Conservation (phyloP, 2,888 invertebrate genomes). For the Phyllotreta cruciferae region DNA sequence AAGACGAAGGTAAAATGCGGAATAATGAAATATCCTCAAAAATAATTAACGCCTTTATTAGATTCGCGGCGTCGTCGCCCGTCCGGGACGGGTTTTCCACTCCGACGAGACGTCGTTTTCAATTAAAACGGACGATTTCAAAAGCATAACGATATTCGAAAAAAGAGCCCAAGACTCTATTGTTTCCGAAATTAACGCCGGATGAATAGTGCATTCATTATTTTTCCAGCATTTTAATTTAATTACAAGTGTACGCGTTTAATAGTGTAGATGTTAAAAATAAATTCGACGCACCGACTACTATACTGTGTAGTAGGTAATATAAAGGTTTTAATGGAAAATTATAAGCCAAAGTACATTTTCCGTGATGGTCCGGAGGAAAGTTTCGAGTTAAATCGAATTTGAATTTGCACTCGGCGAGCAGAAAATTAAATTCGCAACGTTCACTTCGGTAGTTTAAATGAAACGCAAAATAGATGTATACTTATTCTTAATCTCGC, state of each 20-base stretch:
- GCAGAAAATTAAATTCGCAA: conserved; percentile 30
- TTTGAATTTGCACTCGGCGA: too few species aligned
- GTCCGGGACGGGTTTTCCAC: conserved; percentile 12
- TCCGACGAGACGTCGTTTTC: conserved; percentile 33
- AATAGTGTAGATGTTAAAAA: too few species aligned
- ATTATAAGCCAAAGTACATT: too few species aligned
- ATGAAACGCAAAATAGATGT: conserved; percentile 40
- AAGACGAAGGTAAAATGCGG: conserved; percentile 34
- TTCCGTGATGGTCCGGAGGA: too few species aligned
- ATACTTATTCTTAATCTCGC: conserved; percentile 35
- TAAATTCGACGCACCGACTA: too few species aligned
- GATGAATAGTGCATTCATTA: too few species aligned
- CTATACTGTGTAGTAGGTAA: too few species aligned
- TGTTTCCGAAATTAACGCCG: conserved; percentile 6
- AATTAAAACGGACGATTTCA: conserved; percentile 34
- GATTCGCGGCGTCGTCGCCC: conserved; percentile 35
- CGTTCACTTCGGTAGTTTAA: conserved; percentile 37
- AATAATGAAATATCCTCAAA: conserved; percentile 40
- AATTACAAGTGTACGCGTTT: too few species aligned
- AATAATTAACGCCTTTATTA: conserved; percentile 40
- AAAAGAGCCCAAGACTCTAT: conserved; percentile 4
- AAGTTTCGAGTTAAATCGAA: too few species aligned
- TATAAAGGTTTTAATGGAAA: too few species aligned
- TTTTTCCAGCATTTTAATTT: too few species aligned
- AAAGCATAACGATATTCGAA: conserved; percentile 29